Base-by-base conservation (phyloP, 92 coral and sea anemone genomes). In the Phenganax marumi region DNA sequence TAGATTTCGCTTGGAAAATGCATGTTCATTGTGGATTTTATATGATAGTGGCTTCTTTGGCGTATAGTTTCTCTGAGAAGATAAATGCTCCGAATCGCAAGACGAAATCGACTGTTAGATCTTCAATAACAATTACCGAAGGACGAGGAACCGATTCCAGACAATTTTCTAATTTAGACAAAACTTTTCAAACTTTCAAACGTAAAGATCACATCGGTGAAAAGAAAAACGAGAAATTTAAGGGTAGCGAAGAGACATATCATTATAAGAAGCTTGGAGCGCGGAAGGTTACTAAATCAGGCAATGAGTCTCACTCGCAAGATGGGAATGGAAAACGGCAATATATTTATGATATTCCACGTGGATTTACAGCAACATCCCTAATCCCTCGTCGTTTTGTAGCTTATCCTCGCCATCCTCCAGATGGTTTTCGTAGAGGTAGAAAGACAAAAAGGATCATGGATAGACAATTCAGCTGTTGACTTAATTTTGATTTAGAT, bases 301-400 rank as follows among this genome's bases (percentile, higher is more conserved):
- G 50, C 6, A 33, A 66, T 66, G 33, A 17, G 22, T 43, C 22
- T 51, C 2, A 12, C 8, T 10, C 26, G 51, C 17, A 19, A 14
- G n/a, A 48, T 17, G 73, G 26, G 10, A 78, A 78, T 62, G 19
- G 57, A 6, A 78, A 78, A 63, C 43, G 83, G 22, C 83, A 78
- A 61, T 78, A 61, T 22, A 78, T 78, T 33, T 78, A 61, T 62
- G 73, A 72, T 12, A 8, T 14, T 8, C 56, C 73, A 24, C 39
- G 56, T 12, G 19, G 14, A 56, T 56, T 78, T 12, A 46, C 83
- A 11, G 9, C 61, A n/a, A 18, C 50, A 10, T 71, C 11, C 18
- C 48, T 63, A 7, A 23, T 16, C 10, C 73, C 83, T 24, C 72
- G 73, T 21, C 71, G 73, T 26, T 78, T 61, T 61, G 83, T 62